Base-by-base conservation (phyloP, 2,797 vertebrate genomes). In the Halcyon badia region DNA sequence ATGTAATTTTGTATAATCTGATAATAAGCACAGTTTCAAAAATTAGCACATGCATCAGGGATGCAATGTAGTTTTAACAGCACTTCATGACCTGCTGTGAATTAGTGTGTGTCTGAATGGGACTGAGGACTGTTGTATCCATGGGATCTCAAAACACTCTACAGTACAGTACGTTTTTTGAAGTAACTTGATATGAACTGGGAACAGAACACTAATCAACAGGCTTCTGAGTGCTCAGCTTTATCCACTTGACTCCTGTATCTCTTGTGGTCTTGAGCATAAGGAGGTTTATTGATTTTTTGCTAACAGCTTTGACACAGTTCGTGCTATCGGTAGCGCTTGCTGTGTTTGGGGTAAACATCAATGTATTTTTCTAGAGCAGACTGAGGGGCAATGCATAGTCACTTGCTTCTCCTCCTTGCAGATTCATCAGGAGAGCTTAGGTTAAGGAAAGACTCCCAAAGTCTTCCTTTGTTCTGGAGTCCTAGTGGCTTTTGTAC, bases 1-100 rank as follows among this genome's bases (percentile, higher is more conserved):
- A 46, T 91, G 85, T 87, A 89, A 96, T 97, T 96, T 96, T 86
- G 52, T 95, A 90, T 97, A 95, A 97, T 96, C 86, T 95, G 96
- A 95, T 97, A 93, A 95, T 94, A 93, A 85, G 81, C 88, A 70
- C 41, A 31, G 81, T 94, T 94, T 2, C 48, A 90, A 89, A 93
- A 92, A 78, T n/a, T 71, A 83, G 70, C 73, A 56, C 57, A 24
- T 46, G 35, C 52, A 44, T 87, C 83, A 78, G 80, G 65, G 41
- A 21, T 77, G 61, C 68, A 58, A 8, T 35, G 72, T 56, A 66
- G 48, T 85, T 89, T 88, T 60, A 83, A 52, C 75, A 90, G 88
- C 88, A 61, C 51, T 90, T 91, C 71, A 65, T 82, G 65, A 61
- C 60, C 69, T 93, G 62, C 61, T 30, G n/a, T 91, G 89, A 94